phyloP scores from a whole-genome alignment of 2,797 vertebrate species.

The Sylvia borin region DNA sequence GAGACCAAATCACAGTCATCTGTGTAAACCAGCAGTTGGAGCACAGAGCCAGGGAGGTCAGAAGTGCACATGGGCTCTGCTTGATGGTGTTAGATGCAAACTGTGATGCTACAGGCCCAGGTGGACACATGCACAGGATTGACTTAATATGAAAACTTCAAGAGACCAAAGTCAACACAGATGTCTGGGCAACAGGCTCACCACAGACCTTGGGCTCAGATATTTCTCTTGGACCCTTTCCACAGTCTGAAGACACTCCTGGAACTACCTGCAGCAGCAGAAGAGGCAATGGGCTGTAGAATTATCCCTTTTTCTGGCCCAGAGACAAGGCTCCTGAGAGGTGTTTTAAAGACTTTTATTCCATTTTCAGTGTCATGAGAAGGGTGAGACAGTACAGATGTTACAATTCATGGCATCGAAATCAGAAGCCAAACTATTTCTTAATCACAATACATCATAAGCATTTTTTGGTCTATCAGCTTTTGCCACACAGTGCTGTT shows the following conservation, averaged over 20 bases:
- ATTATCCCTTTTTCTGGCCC: neutral
- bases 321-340: neutral
- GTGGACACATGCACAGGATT: fast-evolving
- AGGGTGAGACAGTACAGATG: neutral
- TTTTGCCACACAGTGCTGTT: neutral
- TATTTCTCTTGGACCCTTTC: neutral
- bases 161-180: neutral
- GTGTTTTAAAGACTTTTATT: neutral
- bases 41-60: neutral
- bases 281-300: neutral
- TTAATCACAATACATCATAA: neutral
- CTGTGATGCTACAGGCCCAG: neutral
- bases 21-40: neutral
- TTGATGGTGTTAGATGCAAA: neutral
- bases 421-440: neutral
- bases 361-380: neutral
- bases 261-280: neutral
- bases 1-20: neutral
- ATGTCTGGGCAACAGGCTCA: neutral
- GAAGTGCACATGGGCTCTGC: neutral
- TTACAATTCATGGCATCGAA: neutral
- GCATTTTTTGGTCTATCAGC: neutral
- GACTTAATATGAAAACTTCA: neutral
- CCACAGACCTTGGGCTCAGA: neutral
- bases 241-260: neutral